Percentiles rank a stretch among this genome's conserved stretches.
phyloP scores from a whole-genome alignment of 2,113 vertebrate species.

The Carlito syrichta region DNA sequence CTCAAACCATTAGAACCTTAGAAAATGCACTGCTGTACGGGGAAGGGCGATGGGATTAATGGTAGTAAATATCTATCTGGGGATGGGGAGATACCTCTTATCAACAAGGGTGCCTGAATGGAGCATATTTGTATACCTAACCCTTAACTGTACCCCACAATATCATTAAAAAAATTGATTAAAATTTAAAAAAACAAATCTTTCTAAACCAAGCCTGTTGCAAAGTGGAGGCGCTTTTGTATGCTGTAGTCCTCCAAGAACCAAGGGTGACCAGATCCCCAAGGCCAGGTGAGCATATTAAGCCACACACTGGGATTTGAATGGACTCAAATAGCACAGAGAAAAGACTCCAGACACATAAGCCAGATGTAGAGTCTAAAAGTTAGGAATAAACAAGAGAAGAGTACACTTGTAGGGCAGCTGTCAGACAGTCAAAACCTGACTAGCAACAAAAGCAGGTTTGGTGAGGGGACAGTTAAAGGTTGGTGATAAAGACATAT shows the following conservation, averaged over 20 bases:
- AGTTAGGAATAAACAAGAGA: neutral
- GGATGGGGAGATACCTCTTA: too few species aligned
- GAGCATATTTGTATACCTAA: too few species aligned
- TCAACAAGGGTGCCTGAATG: too few species aligned
- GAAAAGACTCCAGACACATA: neutral
- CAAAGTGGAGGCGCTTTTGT: neutral
- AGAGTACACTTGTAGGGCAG: neutral
- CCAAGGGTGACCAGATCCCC: neutral
- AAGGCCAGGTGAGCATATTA: neutral
- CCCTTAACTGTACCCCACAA: too few species aligned
- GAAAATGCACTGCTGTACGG: too few species aligned
- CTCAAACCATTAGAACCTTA: too few species aligned
- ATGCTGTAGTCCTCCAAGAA: neutral
- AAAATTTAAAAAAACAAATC: too few species aligned
- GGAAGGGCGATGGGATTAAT: too few species aligned
- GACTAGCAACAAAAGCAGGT: neutral
- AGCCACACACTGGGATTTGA: neutral
- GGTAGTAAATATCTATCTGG: too few species aligned
- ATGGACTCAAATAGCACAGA: neutral
- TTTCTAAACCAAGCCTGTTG: neutral
- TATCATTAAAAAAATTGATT: too few species aligned
- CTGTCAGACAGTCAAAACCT: neutral
- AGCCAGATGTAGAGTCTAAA: too few species aligned
- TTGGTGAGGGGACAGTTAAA: neutral
- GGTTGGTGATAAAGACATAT: neutral